Evolutionary conservation across 2,888 invertebrate genomes (phyloP).

Genomic region (Cantharis nigra): DNA sequence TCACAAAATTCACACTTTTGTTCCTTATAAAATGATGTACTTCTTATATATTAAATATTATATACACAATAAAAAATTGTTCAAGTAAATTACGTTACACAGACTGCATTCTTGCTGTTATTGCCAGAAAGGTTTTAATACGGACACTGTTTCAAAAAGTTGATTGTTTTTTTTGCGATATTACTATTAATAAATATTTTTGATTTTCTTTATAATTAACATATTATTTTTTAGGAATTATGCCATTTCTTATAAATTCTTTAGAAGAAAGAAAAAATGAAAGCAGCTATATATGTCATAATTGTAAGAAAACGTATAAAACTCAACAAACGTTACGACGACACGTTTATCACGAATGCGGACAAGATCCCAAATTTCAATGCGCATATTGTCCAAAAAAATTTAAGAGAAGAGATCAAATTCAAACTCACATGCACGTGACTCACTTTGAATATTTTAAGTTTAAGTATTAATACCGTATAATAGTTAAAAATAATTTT

Average conservation of each 20-base stretch:
- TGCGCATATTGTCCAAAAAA: slow-evolving; percentile 71
- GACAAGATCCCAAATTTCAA: slow-evolving; percentile 71
- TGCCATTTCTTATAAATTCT: not conserved
- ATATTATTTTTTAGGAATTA: not conserved
- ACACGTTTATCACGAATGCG: slow-evolving; percentile 72
- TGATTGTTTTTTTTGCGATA: not conserved
- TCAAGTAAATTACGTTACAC: not conserved
- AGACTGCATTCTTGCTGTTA: not conserved
- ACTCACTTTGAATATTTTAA: slow-evolving; percentile 6
- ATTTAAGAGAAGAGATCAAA: slow-evolving; percentile 65
- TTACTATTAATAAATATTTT: not conserved
- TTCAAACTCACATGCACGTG: slow-evolving; percentile 23
- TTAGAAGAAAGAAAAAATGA: not conserved
- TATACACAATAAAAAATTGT: too few relatives aligned
- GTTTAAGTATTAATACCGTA: not conserved
- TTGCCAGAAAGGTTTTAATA: not conserved
- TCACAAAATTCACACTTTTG: too few relatives aligned
- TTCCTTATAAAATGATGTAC: too few relatives aligned
- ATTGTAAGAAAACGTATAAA: slow-evolving; percentile 33
- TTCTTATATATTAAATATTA: too few relatives aligned
- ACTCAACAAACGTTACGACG: slow-evolving; percentile 42
- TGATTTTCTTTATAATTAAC: not conserved
- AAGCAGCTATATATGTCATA: slow-evolving; percentile 11
- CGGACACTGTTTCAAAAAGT: not conserved
- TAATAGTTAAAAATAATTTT: not conserved